Conservation (phyloP, 2,888 invertebrate species). For the Pristionchus fissidentatus region DNA sequence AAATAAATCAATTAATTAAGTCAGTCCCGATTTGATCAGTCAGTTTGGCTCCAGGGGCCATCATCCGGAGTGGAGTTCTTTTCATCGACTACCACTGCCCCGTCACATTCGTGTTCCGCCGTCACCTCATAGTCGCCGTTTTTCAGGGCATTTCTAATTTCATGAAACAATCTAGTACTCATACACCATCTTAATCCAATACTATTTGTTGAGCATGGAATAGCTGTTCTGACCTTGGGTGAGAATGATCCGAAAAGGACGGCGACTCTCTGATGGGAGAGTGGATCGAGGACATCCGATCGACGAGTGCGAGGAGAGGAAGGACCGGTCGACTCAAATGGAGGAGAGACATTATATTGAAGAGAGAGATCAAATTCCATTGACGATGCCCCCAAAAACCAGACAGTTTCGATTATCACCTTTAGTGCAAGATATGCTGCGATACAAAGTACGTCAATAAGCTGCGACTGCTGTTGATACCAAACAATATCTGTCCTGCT, state of each 20-base stretch:
- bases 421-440: too few relatives aligned
- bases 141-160: background rate
- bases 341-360: background rate
- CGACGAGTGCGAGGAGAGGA: slow-evolving; percentile 43
- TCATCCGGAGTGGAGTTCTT: too few relatives aligned
- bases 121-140: background rate
- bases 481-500: too few relatives aligned
- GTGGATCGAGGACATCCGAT: slow-evolving; percentile 76
- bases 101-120: too few relatives aligned
- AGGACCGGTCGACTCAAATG: slow-evolving; percentile 50
- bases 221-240: slow-evolving; percentile 51
- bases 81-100: too few relatives aligned
- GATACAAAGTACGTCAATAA: too few relatives aligned
- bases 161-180: background rate
- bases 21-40: too few relatives aligned
- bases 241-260: slow-evolving; percentile 86
- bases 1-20: background rate
- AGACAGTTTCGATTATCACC: too few relatives aligned
- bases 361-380: background rate
- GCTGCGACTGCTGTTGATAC: too few relatives aligned
- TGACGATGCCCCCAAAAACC: background rate
- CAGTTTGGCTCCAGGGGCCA: too few relatives aligned
- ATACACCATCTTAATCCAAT: background rate
- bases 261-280: slow-evolving; percentile 84
- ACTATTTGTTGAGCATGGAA: background rate